Evolutionary conservation across 2,797 vertebrate genomes (phyloP).

Genomic region (Gouania willdenowi): DNA sequence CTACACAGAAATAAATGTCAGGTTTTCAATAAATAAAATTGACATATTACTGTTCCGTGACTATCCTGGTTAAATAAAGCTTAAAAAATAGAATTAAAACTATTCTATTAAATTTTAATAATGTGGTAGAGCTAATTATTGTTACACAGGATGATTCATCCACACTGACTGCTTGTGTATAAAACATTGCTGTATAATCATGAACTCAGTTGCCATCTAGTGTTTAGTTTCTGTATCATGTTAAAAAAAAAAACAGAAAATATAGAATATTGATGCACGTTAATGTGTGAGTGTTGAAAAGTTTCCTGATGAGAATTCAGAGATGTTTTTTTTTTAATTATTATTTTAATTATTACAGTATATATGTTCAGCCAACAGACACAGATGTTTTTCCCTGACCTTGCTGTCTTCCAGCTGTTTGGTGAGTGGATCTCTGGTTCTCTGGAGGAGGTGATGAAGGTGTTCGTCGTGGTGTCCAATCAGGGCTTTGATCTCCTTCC

Average conservation of each 20-base stretch:
- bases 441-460: constrained; percentile 80
- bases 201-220: constrained; percentile 68
- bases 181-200: constrained; percentile 14
- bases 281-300: constrained; percentile 37
- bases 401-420: constrained; percentile 88
- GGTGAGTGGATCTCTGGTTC: constrained; percentile 78
- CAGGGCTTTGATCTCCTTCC: constrained; percentile 79
- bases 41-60: too few species aligned
- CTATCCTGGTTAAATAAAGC: too few species aligned
- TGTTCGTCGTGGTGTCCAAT: constrained; percentile 83
- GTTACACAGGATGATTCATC: too few species aligned
- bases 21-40: too few species aligned
- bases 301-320: constrained; percentile 40
- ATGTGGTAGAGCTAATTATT: too few species aligned
- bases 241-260: not conserved
- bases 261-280: constrained; percentile 53
- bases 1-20: too few species aligned
- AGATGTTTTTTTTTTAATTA: constrained; percentile 42
- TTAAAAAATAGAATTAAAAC: too few species aligned
- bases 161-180: not conserved
- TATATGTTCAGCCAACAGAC: too few species aligned
- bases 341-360: too few species aligned
- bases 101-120: too few species aligned
- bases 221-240: constrained; percentile 35
- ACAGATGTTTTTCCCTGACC: constrained; percentile 65